phyloP scores from a whole-genome alignment of 2,797 vertebrate genomes.

The Neosilurus mollespiculum region DNA sequence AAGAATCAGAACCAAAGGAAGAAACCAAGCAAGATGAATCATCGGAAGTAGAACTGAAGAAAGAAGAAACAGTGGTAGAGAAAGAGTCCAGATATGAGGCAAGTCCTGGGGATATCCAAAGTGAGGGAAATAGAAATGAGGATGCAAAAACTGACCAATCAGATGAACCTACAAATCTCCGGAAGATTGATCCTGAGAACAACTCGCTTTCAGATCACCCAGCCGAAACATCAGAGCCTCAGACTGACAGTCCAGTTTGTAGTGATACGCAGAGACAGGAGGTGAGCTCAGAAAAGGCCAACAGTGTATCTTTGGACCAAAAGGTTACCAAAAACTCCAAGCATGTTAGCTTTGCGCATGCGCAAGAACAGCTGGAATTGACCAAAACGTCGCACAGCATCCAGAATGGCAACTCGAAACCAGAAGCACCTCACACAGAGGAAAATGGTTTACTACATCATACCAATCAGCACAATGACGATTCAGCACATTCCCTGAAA shows the following conservation, averaged over 20 bases:
- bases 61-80: neutral
- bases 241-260: neutral
- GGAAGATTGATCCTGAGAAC: neutral
- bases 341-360: conserved; percentile 46
- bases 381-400: neutral
- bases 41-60: neutral
- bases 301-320: neutral
- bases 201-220: neutral
- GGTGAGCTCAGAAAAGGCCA: conserved; percentile 13
- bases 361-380: neutral
- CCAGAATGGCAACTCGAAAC: conserved; percentile 9
- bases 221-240: neutral
- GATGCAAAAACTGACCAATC: neutral
- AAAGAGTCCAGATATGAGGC: neutral
- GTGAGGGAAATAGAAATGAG: neutral
- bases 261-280: neutral
- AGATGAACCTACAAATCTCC: neutral
- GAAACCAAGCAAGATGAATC: neutral
- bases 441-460: conserved; percentile 35
- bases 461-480: neutral
- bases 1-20: conserved; percentile 5
- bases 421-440: conserved; percentile 10
- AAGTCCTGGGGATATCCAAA: neutral
- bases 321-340: conserved; percentile 29
- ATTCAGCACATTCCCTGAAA: neutral